Conservation (phyloP, 2,797 vertebrate genomes). For the Chelmon rostratus region DNA sequence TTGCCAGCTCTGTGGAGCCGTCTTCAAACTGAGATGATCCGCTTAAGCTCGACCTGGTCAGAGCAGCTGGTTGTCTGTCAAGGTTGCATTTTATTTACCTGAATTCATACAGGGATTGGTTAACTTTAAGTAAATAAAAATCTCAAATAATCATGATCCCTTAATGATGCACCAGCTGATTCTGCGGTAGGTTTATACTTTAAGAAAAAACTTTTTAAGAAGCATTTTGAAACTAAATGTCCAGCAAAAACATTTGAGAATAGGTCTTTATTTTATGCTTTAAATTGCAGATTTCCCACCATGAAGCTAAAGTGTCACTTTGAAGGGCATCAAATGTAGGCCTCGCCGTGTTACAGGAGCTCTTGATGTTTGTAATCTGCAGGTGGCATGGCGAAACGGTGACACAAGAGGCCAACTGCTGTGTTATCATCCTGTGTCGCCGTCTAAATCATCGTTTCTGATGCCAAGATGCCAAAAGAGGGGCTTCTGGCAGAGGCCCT, state of each 20-base stretch:
- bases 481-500: constrained; percentile 65
- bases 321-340: constrained; percentile 9
- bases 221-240: not conserved
- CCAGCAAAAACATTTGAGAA: not conserved
- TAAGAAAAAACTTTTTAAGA: not conserved
- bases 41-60: constrained; percentile 46
- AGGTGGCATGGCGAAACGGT: constrained; percentile 44
- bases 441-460: constrained; percentile 59
- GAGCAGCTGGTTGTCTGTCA: constrained; percentile 18
- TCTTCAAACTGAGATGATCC: constrained; percentile 49
- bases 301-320: constrained; percentile 1
- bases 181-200: not conserved
- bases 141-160: not conserved
- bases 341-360: constrained; percentile 14
- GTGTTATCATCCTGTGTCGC: constrained; percentile 60
- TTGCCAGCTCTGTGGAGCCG: constrained; percentile 36
- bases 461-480: constrained; percentile 71
- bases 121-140: not conserved
- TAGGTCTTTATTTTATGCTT: not conserved
- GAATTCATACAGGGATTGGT: not conserved
- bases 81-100: constrained; percentile 12
- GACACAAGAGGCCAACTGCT: constrained; percentile 47
- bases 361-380: constrained; percentile 66
- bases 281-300: not conserved
- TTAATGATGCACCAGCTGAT: not conserved